Evolutionary conservation across 1,140 invertebrate species (phyloP).

Genomic region (Heliconius hermathena): DNA sequence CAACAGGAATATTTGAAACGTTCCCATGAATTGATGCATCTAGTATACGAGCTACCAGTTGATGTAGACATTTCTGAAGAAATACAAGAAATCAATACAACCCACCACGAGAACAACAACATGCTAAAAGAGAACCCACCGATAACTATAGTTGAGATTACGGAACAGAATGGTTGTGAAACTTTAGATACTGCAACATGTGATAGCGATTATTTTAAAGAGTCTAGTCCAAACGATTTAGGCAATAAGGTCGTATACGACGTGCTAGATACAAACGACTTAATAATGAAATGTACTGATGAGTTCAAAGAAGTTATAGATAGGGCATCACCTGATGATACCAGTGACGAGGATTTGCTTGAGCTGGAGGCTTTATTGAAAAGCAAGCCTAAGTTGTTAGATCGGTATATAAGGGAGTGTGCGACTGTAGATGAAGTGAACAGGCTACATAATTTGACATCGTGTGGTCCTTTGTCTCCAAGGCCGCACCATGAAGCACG

Average conservation of each 20-base stretch:
- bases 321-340: constrained; percentile 63
- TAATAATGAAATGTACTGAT: constrained; percentile 64
- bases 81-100: constrained; percentile 29
- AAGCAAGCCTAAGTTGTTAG: constrained; percentile 73
- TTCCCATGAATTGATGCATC: constrained; percentile 77
- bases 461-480: constrained; percentile 80
- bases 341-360: constrained; percentile 65
- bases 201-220: constrained; percentile 67
- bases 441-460: constrained; percentile 80
- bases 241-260: constrained; percentile 71
- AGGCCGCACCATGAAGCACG: constrained; percentile 77
- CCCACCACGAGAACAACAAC: constrained; percentile 60
- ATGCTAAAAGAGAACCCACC: constrained; percentile 77
- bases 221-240: constrained; percentile 63
- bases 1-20: constrained; percentile 55
- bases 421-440: constrained; percentile 85
- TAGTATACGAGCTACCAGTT: constrained; percentile 76
- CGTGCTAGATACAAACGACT: constrained; percentile 62
- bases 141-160: constrained; percentile 73
- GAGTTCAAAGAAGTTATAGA: constrained; percentile 69
- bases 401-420: constrained; percentile 88
- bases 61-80: constrained; percentile 50
- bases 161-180: constrained; percentile 76
- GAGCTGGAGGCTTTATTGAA: constrained; percentile 68
- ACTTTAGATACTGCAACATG: constrained; percentile 55